These are phyloP conservation scores for Hirudo medicinalis DNA, from an alignment of 1,140 invertebrate genomes.

Conservation along the genomic window DNA sequence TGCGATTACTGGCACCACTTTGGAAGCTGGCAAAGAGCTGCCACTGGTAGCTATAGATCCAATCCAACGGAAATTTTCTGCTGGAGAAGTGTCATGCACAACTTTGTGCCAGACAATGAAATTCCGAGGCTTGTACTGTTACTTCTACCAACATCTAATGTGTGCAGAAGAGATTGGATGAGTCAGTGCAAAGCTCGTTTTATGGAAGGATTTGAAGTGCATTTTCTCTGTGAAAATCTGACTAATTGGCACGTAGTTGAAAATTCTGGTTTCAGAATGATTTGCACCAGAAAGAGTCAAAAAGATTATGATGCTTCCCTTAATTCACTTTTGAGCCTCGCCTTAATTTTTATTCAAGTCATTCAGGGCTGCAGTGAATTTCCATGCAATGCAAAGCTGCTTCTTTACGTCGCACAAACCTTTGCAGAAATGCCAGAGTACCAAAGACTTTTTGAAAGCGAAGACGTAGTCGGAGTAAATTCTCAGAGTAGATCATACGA, in stretches of 20 bases:
- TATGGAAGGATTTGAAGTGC: slow-evolving; percentile 24
- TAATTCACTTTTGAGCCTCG: slow-evolving; percentile 12
- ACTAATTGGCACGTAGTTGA: slow-evolving; percentile 21
- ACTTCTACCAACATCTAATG: slow-evolving; percentile 14
- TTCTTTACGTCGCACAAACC: slow-evolving; percentile 15
- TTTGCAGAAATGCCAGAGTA: slow-evolving; percentile 21
- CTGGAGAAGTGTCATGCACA: not conserved
- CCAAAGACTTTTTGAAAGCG: slow-evolving; percentile 18
- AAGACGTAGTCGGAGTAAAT: not conserved
- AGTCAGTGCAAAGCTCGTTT: slow-evolving; percentile 11
- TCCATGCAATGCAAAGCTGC: slow-evolving; percentile 10
- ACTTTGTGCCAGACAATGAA: slow-evolving; percentile 22
- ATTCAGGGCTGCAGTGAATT: slow-evolving; percentile 21
- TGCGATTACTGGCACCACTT: slow-evolving; percentile 23
- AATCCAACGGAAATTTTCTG: not conserved
- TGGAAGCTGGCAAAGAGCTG: slow-evolving; percentile 22
- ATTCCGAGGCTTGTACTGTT: slow-evolving; percentile 21
- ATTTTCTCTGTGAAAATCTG: slow-evolving; percentile 23
- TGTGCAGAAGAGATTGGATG: slow-evolving; percentile 19
- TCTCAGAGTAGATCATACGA: not conserved
- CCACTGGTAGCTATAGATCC: slow-evolving; percentile 20
- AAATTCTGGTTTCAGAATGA: slow-evolving; percentile 13
- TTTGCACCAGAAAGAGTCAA: not conserved
- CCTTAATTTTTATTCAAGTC: slow-evolving; percentile 20
- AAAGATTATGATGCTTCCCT: not conserved